Conservation (phyloP, 2,888 invertebrate species). For the Tuberolachnus salignus region DNA sequence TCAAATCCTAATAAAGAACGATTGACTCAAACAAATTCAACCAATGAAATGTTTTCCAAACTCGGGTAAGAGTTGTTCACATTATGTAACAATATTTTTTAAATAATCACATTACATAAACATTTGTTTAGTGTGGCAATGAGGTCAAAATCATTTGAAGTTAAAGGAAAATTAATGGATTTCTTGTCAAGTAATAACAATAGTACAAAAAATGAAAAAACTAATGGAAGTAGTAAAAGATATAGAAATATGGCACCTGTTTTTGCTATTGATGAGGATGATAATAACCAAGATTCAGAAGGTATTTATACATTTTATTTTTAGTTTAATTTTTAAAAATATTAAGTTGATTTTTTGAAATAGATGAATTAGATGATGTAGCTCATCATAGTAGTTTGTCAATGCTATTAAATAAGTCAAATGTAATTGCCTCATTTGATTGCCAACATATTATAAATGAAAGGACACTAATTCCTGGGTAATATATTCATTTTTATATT, state of each 20-base stretch:
- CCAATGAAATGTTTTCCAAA: conserved; percentile 52
- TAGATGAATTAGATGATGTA: conserved; percentile 44
- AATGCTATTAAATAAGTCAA: conserved; percentile 40
- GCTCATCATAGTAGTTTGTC: conserved; percentile 28
- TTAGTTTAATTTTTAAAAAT: not conserved
- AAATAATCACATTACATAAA: not conserved
- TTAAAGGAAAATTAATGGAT: conserved; percentile 89
- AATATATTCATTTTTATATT: conserved; percentile 5
- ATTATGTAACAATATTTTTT: not conserved
- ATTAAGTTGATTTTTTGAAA: not conserved
- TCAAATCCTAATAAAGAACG: conserved; percentile 29
- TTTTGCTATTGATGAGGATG: conserved; percentile 91
- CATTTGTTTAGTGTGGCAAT: conserved; percentile 71
- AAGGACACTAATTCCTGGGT: conserved; percentile 49
- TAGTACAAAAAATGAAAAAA: conserved; percentile 64
- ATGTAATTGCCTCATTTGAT: conserved; percentile 55
- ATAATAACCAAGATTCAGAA: conserved; percentile 58
- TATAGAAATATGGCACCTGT: conserved; percentile 90
- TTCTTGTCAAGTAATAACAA: conserved; percentile 88
- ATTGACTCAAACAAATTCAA: conserved; percentile 37
- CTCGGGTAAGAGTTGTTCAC: conserved; percentile 15
- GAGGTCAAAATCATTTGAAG: conserved; percentile 88
- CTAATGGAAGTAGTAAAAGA: conserved; percentile 79
- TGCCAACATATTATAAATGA: conserved; percentile 53
- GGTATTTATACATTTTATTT: conserved; percentile 57